Evolutionary conservation across 2,797 vertebrate species (phyloP).

Genomic region (Tokudaia muenninki): DNA sequence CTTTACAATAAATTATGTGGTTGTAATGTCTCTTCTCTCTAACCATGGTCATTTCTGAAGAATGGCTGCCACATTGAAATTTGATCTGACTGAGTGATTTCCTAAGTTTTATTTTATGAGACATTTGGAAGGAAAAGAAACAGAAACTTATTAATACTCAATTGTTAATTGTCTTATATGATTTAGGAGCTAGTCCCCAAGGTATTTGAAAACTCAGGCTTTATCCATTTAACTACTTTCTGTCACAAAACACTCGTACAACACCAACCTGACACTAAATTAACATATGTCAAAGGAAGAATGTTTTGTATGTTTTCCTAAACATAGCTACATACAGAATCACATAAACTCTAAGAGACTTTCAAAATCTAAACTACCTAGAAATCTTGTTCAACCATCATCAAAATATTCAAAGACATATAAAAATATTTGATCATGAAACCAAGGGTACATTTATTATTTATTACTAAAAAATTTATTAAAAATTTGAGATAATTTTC

Average conservation of each 20-base stretch:
- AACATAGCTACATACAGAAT: conserved; percentile 16
- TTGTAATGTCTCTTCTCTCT: conserved; percentile 48
- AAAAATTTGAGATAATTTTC: neutral
- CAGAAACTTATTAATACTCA: neutral
- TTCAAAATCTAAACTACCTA: neutral
- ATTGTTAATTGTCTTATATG: neutral
- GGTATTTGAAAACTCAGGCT: conserved; percentile 29
- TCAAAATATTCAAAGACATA: conserved; percentile 1
- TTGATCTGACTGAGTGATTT: neutral
- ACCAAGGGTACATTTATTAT: neutral
- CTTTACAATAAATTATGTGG: conserved; percentile 58
- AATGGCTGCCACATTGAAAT: neutral
- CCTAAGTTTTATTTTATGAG: conserved; percentile 22
- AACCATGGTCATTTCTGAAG: neutral
- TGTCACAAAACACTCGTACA: conserved; percentile 4
- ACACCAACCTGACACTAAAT: neutral
- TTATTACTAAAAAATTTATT: conserved; percentile 1
- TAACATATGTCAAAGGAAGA: neutral
- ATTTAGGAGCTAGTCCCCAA: neutral
- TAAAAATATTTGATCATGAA: neutral
- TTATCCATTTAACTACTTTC: neutral
- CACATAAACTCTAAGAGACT: neutral
- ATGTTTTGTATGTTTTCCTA: conserved; percentile 1
- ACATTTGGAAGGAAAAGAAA: conserved; percentile 7
- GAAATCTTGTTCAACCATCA: neutral